phyloP scores from a whole-genome alignment of 2,113 vertebrate species.

The Blennius ocellaris region DNA sequence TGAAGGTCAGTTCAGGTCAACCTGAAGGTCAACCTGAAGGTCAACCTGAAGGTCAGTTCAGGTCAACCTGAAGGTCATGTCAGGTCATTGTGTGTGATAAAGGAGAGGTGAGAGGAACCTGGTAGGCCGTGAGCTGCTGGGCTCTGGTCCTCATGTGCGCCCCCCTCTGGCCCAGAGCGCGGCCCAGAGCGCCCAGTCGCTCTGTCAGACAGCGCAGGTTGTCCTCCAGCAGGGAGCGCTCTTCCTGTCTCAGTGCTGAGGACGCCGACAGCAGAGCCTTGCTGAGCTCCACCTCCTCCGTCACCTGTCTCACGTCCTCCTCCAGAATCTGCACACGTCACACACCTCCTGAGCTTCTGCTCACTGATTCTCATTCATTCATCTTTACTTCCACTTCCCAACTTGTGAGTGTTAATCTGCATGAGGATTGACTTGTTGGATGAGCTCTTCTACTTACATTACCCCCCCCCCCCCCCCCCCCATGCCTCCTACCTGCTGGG shows the following conservation, averaged over 20 bases:
- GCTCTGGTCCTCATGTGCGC: conserved; percentile 88
- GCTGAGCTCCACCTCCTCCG: conserved; percentile 89
- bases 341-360: too few relatives aligned
- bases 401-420: too few relatives aligned
- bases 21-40: too few relatives aligned
- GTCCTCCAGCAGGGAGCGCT: conserved; percentile 87
- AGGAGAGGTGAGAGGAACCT: conserved; percentile 80
- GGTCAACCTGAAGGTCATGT: too few relatives aligned
- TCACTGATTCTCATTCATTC: too few relatives aligned
- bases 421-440: too few relatives aligned
- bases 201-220: conserved; percentile 88
- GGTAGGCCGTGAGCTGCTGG: conserved; percentile 88
- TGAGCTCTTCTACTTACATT: too few relatives aligned
- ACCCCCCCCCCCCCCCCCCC: too few relatives aligned
- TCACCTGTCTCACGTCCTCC: conserved; percentile 89
- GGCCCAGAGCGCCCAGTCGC: conserved; percentile 86
- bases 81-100: too few relatives aligned
- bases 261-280: conserved; percentile 83
- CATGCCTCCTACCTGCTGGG: conserved; percentile 85
- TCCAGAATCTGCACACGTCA: conserved; percentile 82
- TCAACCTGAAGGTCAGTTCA: too few relatives aligned
- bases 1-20: too few relatives aligned
- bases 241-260: conserved; percentile 82
- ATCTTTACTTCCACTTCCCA: too few relatives aligned
- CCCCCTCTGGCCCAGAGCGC: conserved; percentile 86